Base-by-base conservation (phyloP, 2,888 invertebrate species). In the Cylindroiulus punctatus region DNA sequence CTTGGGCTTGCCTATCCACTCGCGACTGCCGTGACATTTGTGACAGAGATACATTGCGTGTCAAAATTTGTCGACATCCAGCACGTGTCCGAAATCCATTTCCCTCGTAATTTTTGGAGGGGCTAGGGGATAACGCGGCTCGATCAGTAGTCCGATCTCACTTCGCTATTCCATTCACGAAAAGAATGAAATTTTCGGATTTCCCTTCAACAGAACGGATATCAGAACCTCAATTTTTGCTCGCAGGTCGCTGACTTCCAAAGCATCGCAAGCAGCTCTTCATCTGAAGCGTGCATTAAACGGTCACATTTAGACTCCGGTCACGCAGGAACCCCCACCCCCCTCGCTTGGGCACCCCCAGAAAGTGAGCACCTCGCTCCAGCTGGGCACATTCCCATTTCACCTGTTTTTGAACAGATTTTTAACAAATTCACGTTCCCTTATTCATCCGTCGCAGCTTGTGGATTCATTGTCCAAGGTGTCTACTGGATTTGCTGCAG, bases 131-230 rank as follows among this genome's bases (percentile, higher is more conserved):
- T 57, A n/a, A 57, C n/a, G 52, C 52, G n/a, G 52, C n/a, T 57
- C 52, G 22, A 22, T 22, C 52, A n/a, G 26, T n/a, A 22, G 65
- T 65, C 65, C 65, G 65, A 65, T 65, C 65, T 65, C 65, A n/a
- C 65, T 65, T 65, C 65, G 65, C 22, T 65, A 65, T 65, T 65
- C 65, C 65, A 26, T 65, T 65, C 65, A 65, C 65, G 65, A 65
- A 65, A 65, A 65, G 65, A 65, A 65, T 65, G 65, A 65, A 65
- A 65, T 65, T 65, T 65, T 65, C 65, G 65, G 65, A 65, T 65
- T 65, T 65, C 65, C 65, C 65, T 65, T 65, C 65, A 26, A 65
- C 65, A 26, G 65, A 65, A 65, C 65, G 65, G 65, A 65, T 65
- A 65, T 65, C 65, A 65, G 65, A 65, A 65, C 22, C 65, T 65